Conservation (phyloP, 1,140 invertebrate genomes). For the Elysia chlorotica region DNA sequence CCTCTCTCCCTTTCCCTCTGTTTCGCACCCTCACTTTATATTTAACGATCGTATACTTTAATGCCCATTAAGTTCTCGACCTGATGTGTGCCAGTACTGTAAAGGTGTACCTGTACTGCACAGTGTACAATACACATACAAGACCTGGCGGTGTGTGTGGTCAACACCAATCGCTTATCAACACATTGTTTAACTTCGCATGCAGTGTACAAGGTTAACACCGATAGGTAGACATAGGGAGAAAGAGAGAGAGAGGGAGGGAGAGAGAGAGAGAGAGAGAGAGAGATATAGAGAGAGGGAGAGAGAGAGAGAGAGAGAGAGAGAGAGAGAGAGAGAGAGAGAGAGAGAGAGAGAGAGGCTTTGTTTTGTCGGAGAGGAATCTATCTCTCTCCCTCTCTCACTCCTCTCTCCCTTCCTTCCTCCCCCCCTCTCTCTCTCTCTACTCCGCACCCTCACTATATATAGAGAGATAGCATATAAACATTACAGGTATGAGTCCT, state of each 20-base stretch:
- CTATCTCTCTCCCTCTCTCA: not conserved
- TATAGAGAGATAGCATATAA: not conserved
- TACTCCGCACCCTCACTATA: not conserved
- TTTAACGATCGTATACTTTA: not conserved
- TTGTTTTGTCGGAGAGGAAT: not conserved
- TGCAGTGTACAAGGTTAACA: not conserved
- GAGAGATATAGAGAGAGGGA: not conserved
- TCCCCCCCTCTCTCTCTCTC: too few species aligned
- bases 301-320: conserved; percentile 1
- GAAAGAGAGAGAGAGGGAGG: not conserved
- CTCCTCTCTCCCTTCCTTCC: not conserved
- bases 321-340: not conserved
- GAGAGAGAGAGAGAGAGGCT: not conserved
- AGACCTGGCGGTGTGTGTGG: not conserved
- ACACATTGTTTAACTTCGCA: not conserved
- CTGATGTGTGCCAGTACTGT: not conserved
- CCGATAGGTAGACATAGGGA: not conserved
- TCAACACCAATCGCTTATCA: not conserved
- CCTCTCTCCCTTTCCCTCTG: not conserved
- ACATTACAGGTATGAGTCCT: not conserved
- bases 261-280: not conserved
- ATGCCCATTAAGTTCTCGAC: not conserved
- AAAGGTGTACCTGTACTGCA: too few species aligned
- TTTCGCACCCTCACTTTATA: not conserved
- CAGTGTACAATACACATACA: not conserved